Percentiles rank a stretch among this genome's conserved stretches.
These are phyloP conservation scores for Sarotherodon lohbergeri DNA, from an alignment of 2,113 vertebrate genomes.

Conservation along the genomic window DNA sequence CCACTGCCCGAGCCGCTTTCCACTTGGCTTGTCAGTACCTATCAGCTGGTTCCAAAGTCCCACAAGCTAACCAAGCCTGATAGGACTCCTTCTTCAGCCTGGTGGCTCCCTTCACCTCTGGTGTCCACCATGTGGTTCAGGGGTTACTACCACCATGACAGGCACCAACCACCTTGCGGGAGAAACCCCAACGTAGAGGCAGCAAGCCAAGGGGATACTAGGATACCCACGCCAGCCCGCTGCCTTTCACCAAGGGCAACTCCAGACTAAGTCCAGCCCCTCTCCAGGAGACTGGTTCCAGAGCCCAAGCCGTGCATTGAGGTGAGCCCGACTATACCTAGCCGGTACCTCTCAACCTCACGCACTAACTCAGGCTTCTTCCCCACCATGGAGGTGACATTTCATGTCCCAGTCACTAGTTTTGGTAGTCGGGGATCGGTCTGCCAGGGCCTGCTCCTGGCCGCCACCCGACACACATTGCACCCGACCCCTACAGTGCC, in stretches of 20 bases:
- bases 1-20: too few relatives aligned
- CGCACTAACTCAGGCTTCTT: background rate
- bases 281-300: background rate
- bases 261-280: background rate
- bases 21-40: too few relatives aligned
- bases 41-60: too few relatives aligned
- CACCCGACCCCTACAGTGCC: rapidly evolving
- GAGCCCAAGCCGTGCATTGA: background rate
- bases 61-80: too few relatives aligned
- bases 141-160: too few relatives aligned
- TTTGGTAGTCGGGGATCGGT: background rate
- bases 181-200: background rate
- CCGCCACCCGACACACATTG: rapidly evolving
- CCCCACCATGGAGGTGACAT: background rate
- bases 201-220: background rate
- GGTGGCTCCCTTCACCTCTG: too few relatives aligned
- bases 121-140: too few relatives aligned
- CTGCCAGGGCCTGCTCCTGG: background rate
- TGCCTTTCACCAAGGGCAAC: background rate
- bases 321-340: background rate
- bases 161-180: background rate
- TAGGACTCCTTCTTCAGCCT: too few relatives aligned
- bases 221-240: rapidly evolving
- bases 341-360: too few relatives aligned
- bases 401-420: background rate